Evolutionary conservation across 1,140 invertebrate genomes (phyloP), one percentile per base, ranked within the genome.

Genomic region (Drosophila sp.): DNA sequence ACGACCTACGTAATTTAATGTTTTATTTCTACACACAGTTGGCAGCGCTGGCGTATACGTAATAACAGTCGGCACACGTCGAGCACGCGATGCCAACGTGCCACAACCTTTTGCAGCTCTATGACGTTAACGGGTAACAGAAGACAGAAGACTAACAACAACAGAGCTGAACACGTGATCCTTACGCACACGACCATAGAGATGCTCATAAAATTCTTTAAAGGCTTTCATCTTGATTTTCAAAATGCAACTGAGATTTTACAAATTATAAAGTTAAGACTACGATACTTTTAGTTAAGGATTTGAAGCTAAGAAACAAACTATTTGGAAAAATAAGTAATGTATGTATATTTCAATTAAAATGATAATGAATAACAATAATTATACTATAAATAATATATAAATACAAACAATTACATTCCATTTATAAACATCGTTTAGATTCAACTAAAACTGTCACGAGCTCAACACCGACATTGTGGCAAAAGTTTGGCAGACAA

Each of bases 1-100:
- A 54, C 63, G 70, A 72, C 71, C 72, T 75, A 78, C 77, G 82
- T 86, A 86, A 89, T 86, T 89, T 86, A 86, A 86, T 86, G 82
- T 86, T 86, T 87, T 78, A 76, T 86, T 82, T 86, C 78, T 79
- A 70, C 83, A 82, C 32, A 53, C 11, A 82, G 70, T 76, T 78
- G 82, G 71, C 63, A 66, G 66, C 75, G 67, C 56, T 76, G 66
- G 82, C 78, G 51, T 69, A 84, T 86, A 86, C 78, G 74, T 74
- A 71, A 84, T 84, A 84, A 70, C 51, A 75, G 59, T 70, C 56
- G 45, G 54, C 65, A 86, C 81, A 84, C 74, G 77, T 61, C 66
- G 41, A 29, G 72, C 82, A 86, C 82, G 82, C 82, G 83, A 86
- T 78, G 76, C 34, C 72, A 72, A 86, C 83, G 82, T 87, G 82